Base-by-base conservation (phyloP, 2,888 invertebrate genomes). In the Parthenolecanium corni region DNA sequence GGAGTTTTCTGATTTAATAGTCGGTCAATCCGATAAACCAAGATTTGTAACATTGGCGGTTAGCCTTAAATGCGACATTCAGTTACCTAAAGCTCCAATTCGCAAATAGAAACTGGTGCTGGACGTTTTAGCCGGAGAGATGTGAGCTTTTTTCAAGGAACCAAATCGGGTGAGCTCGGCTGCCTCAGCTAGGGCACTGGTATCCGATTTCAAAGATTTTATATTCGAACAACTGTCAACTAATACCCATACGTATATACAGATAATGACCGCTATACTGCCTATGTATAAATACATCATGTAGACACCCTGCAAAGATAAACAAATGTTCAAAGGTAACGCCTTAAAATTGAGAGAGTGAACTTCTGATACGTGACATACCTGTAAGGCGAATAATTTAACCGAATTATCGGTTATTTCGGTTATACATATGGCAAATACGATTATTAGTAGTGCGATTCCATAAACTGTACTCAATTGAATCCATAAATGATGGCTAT, bases 391-490 rank as follows among this genome's bases (percentile, higher is more conserved):
- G 65, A 78, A 72, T 12, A 78, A 72, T 42, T 75, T 74, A 46
- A 78, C 75, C 14, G 75, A 73, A 65, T 78, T 78, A 70, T 79
- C 77, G 74, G 78, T 76, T 51, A 78, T 76, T 69, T 79, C 79
- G 47, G 77, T 76, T 52, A 78, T 70, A 66, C 77, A 77, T 62
- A 79, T 73, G 23, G 77, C 76, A 66, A 78, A 70, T 73, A 77
- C 77, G 31, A 77, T 67, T 21, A 78, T 72, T 52, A 79, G 72
- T 46, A 79, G 68, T n/a, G 78, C 69, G 67, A 77, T 75, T n/a
- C 79, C 79, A 68, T 79, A 79, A 47, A 79, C 73, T 52, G 78
- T 76, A 65, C 78, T 78, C 52, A 77, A 71, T 24, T 76, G 73
- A 66, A 77, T 72, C 78, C 78, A 78, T 70, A 77, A 69, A 69